Base-by-base conservation (phyloP, 2,888 invertebrate genomes). In the Ormyrus rosae region DNA sequence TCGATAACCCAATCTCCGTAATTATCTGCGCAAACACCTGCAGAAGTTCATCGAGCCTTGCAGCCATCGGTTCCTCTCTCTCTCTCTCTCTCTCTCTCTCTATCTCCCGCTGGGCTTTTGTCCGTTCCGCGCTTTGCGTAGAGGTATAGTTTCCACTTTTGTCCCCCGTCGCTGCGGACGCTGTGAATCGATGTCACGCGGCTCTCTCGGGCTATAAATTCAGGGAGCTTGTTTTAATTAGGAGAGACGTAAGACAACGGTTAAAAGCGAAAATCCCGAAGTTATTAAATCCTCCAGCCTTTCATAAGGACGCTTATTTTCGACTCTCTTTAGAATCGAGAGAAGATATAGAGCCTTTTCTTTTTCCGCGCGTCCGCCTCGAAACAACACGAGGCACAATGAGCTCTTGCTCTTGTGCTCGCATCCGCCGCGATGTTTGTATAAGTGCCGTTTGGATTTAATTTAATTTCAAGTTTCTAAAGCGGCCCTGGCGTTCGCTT, bases 221-320 rank as follows among this genome's bases (percentile, higher is more conserved):
- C 50, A 11, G 5, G 34, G 13, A 61, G 53, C 67, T 76, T 13
- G 69, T 76, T 76, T 76, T 76, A 76, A 76, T 76, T 63, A 76
- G 69, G 60, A 63, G 55, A 9, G 74, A 50, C 45, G 34, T 34
- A 34, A 34, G 34, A 34, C 34, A 34, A 2, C 2, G 34, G 34
- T 34, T 34, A 34, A 34, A 3, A 34, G n/a, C 45, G 56, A 78
- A 78, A 34, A 34, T 34, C 34, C 34, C 2, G 34, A 34, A 2
- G 3, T 34, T 34, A 65, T 78, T 71, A 71, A 78, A 71, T 19
- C 51, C 45, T 13, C 19, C 13, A 48, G 9, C 34, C 34, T 34
- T 34, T 34, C 34, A 34, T 34, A 34, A 34, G 34, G 34, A 34
- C 34, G 34, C 3, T 34, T 55, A 13, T 19, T 60, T 68, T 61